Base-by-base conservation (phyloP, 2,797 vertebrate genomes). In the Melanotaenia pygmaea region DNA sequence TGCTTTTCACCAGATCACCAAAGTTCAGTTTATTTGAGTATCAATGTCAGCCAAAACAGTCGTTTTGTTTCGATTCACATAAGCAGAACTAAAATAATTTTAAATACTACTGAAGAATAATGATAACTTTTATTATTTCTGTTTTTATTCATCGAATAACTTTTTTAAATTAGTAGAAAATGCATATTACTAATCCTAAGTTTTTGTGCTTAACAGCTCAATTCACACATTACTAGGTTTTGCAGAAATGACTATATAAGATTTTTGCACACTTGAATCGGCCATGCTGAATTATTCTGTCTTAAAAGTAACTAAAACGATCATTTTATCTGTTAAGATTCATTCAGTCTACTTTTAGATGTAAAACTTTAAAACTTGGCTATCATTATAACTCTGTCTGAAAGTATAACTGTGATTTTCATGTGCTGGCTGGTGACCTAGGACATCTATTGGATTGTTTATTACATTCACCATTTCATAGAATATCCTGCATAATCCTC, bases 381-480 rank as follows among this genome's bases (percentile, higher is more conserved):
- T 11, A 26, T 56, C 12, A 7, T 43, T 61, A 28, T 28, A 28
- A 28, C 26, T 28, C 26, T 28, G 26, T 3, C 18, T 14, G 28
- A 30, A 4, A 14, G 22, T 30, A 14, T 18, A 8, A 54, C 51
- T 28, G 51, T 13, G 6, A 51, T 13, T n/a, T 51, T 65, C 30
- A 37, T 47, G 47, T 38, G 63, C 40, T 35, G 16, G 28, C 16
- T 30, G 35, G 47, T 73, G 83, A 83, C 81, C 82, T 61, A 26
- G 34, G 74, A 83, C 76, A 68, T 85, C 79, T 84, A 72, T 83
- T 70, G 78, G 77, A 79, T 75, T 83, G 82, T 79, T 77, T 89
- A 91, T 91, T 88, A 87, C 85, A 92, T 88, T 87, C 81, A 87
- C 80, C 80, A 85, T 81, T 91, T 91, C 86, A 85, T 87, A 86